Conservation (phyloP, 2,797 vertebrate species). For the Darevskia mixta region DNA sequence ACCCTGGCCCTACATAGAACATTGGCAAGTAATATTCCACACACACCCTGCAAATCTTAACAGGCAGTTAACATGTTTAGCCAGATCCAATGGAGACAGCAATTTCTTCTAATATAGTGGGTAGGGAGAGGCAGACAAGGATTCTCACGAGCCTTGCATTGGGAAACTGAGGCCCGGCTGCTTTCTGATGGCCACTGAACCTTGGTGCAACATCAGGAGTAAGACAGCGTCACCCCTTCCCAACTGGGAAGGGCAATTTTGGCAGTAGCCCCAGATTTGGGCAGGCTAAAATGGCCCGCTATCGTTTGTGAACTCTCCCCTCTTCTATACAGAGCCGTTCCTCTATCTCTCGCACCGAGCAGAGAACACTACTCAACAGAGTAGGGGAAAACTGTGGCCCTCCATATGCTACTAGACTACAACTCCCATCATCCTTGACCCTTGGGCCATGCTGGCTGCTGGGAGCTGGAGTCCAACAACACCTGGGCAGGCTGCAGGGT, state of each 20-base stretch:
- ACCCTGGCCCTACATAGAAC: constrained; percentile 9
- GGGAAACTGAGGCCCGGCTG: neutral
- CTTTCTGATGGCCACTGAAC: neutral
- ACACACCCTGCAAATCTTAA: neutral
- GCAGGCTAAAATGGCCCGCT: neutral
- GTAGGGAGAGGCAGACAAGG: neutral
- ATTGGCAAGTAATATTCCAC: neutral
- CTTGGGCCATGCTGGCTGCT: neutral
- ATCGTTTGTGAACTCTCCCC: neutral
- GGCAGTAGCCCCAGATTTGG: neutral
- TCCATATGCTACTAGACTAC: neutral
- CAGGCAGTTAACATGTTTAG: neutral
- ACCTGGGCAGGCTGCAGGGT: neutral
- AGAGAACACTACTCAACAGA: no score
- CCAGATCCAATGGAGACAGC: neutral
- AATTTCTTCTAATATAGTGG: neutral
- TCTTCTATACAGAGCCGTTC: no score
- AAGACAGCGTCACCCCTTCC: no score
- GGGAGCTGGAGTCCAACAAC: neutral
- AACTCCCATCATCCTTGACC: neutral
- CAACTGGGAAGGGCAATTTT: neutral
- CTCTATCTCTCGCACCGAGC: no score
- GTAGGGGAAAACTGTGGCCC: no score
- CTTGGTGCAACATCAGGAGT: neutral
- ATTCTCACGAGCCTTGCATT: no score